A percentile compares a stretch with the other conserved stretches of the same genome.
phyloP scores from a whole-genome alignment of 2,888 invertebrate species.

The Geophilus truncorum region DNA sequence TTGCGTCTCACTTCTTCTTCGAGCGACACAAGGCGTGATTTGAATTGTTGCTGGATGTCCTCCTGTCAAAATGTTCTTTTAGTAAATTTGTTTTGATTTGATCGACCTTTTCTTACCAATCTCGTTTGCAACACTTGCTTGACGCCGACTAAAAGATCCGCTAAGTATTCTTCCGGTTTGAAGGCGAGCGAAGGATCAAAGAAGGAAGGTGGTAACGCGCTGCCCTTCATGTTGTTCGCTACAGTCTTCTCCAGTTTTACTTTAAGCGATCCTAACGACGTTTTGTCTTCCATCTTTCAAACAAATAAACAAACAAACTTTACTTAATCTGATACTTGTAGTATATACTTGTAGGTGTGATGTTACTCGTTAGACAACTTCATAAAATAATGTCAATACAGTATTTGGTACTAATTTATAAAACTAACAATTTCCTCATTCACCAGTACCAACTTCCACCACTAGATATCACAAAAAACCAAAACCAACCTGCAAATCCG shows the following conservation, averaged over 20 bases:
- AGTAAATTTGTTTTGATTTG: too few species aligned
- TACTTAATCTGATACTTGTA: too few species aligned
- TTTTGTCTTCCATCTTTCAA: not conserved
- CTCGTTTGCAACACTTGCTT: slow-evolving; percentile 70
- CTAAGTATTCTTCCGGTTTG: slow-evolving; percentile 70
- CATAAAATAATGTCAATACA: too few species aligned
- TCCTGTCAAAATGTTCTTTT: too few species aligned
- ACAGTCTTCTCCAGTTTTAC: not conserved
- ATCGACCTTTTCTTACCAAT: too few species aligned
- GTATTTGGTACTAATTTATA: too few species aligned
- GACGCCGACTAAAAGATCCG: slow-evolving; percentile 71
- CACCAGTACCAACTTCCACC: too few species aligned
- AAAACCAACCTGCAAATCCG: not conserved
- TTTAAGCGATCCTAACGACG: not conserved
- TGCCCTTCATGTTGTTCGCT: not conserved
- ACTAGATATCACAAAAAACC: too few species aligned
- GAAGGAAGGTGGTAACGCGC: not conserved
- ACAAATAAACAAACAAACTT: not conserved
- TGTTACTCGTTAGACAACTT: too few species aligned
- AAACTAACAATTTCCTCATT: too few species aligned
- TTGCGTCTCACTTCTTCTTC: slow-evolving; percentile 74
- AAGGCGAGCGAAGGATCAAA: slow-evolving; percentile 27
- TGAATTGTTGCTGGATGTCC: slow-evolving; percentile 52
- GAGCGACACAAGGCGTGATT: slow-evolving; percentile 62
- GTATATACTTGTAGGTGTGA: too few species aligned